Percentiles rank a stretch among this genome's conserved stretches.
phyloP scores from a whole-genome alignment of 2,113 vertebrate genomes.

The Dryoscopus gambensis region DNA sequence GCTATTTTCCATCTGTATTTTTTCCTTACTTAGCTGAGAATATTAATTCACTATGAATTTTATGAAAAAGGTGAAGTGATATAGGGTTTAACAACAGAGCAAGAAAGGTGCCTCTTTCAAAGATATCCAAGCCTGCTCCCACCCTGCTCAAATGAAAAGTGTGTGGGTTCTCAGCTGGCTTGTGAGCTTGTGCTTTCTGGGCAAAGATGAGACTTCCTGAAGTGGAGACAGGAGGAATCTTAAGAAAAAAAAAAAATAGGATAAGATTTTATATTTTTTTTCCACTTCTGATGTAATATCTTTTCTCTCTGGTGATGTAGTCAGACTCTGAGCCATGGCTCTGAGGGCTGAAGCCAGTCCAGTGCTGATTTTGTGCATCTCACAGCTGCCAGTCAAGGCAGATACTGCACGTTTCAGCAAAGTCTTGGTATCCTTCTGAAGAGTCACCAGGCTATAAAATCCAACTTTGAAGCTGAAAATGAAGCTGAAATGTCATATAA shows the following conservation, averaged over 20 bases:
- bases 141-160: not conserved
- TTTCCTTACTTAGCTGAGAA: not conserved
- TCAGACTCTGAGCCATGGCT: not conserved
- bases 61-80: not conserved
- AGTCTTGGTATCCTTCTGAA: not conserved
- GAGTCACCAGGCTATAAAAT: not conserved
- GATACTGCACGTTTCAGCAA: not conserved
- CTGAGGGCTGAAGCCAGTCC: not conserved
- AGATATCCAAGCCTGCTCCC: not conserved
- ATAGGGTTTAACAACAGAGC: not conserved
- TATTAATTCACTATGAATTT: not conserved
- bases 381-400: not conserved
- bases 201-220: not conserved
- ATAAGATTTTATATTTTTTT: not conserved
- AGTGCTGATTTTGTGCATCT: not conserved
- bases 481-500: not conserved
- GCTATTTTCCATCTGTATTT: fast-evolving
- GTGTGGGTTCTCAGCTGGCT: not conserved
- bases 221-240: not conserved
- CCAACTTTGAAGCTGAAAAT: not conserved
- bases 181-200: not conserved
- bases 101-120: not conserved
- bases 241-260: not conserved
- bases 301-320: not conserved
- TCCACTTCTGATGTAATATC: not conserved